phyloP scores from a whole-genome alignment of 1,140 invertebrate species.

The Penaeus indicus region DNA sequence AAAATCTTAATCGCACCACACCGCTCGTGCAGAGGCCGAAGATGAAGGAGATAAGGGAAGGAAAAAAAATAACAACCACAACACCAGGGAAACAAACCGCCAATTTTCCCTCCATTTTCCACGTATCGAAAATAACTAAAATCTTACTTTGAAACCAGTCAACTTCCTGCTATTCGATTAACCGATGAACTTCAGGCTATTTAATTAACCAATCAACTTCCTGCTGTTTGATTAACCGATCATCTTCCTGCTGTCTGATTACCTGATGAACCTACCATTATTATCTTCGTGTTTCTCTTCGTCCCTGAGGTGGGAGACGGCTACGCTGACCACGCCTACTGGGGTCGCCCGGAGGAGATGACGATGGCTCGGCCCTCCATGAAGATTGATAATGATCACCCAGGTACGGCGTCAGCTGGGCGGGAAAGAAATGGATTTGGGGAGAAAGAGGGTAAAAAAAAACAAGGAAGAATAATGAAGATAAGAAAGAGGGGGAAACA shows the following conservation, averaged over 20 bases:
- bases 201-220: no score
- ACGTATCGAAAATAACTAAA: no score
- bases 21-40: background rate
- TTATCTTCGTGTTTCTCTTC: no score
- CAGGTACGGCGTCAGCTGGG: conserved; percentile 65
- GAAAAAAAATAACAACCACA: background rate
- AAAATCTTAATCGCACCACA: background rate
- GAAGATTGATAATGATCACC: conserved; percentile 72
- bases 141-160: no score
- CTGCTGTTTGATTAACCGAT: no score
- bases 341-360: conserved; percentile 77
- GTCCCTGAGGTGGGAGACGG: conserved; percentile 39
- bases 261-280: no score
- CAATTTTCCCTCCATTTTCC: background rate
- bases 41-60: background rate
- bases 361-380: conserved; percentile 75
- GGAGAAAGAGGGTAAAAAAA: conserved; percentile 62
- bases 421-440: conserved; percentile 67
- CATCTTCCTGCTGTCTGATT: no score
- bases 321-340: conserved; percentile 69
- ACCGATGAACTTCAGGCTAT: no score
- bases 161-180: no score
- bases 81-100: background rate
- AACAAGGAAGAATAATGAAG: background rate
- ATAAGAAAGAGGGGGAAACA: no score